Evolutionary conservation across 1,140 invertebrate species (phyloP), one percentile per base, ranked within the genome.

Genomic region (Amyelois transitella): DNA sequence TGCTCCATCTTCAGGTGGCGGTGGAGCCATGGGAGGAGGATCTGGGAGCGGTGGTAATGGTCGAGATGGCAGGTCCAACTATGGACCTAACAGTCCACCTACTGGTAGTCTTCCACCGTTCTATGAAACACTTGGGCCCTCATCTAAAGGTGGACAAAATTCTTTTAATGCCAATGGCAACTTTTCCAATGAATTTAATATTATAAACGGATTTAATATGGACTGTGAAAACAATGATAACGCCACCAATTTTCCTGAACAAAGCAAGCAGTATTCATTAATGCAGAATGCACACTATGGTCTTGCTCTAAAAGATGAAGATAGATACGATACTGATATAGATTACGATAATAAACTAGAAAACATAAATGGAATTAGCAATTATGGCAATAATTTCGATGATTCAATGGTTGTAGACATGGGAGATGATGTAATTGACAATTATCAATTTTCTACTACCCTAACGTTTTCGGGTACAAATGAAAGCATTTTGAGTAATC

Each of bases 261-360:
- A 91, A 75, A 91, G 90, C 45, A 94, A 94, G 77, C 92, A 95
- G 82, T 96, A 95, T 88, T 92, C 94, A 6, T 82, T 95, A 45
- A 84, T 96, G 73, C 94, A 96, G 84, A 96, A 96, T 69, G 94
- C 94, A 14, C 92, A 94, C 0, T 95, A 95, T 56, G 94, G 94
- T 3, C 81, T 95, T 56, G 91, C 94, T 50, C 81, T 95, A 18
- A 94, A 95, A 73, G 93, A 95, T 72, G 94, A 94, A 68, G 32
- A 38, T n/a, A n/a, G n/a, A n/a, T n/a, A n/a, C n/a, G n/a, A n/a
- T n/a, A n/a, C n/a, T n/a, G 93, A 94, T 65, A 85, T 95, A 22
- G 92, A 93, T 20, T 95, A 95, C 72, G 92, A 93, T 51, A 90
- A 88, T 58, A 95, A 95, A 76, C 91, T 95, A 20, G 92, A 93